These are phyloP conservation scores for Leptinotarsa peninsularis DNA, from an alignment of 2,888 invertebrate genomes.

Conservation along the genomic window DNA sequence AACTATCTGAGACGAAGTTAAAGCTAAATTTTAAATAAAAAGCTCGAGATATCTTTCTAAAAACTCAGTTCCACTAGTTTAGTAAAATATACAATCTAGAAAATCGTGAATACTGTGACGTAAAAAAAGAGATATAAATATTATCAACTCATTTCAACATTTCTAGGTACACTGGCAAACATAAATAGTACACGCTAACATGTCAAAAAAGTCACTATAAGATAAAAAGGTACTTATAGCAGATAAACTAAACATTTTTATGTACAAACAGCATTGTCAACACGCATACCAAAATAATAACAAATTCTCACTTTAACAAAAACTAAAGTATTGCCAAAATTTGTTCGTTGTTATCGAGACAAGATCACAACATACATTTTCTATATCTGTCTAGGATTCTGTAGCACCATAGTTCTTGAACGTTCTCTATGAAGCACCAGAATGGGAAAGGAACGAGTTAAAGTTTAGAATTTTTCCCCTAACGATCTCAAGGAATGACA, in stretches of 20 bases:
- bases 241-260: slow-evolving; percentile 57
- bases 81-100: slow-evolving; percentile 49
- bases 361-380: slow-evolving; percentile 56
- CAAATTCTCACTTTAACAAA: slow-evolving; percentile 55
- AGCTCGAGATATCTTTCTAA: slow-evolving; percentile 45
- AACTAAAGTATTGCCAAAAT: slow-evolving; percentile 56
- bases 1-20: slow-evolving; percentile 48
- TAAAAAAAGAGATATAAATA: slow-evolving; percentile 56
- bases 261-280: slow-evolving; percentile 56
- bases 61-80: slow-evolving; percentile 53
- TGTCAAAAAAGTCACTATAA: slow-evolving; percentile 54
- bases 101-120: slow-evolving; percentile 61
- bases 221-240: slow-evolving; percentile 58
- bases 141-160: slow-evolving; percentile 52
- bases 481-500: background rate
- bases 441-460: slow-evolving; percentile 61
- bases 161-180: slow-evolving; percentile 57
- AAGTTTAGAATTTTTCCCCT: slow-evolving; percentile 57
- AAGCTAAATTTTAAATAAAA: slow-evolving; percentile 55
- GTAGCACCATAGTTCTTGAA: slow-evolving; percentile 63
- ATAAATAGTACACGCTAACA: slow-evolving; percentile 61
- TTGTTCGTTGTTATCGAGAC: slow-evolving; percentile 57
- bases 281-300: slow-evolving; percentile 52
- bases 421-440: slow-evolving; percentile 65
- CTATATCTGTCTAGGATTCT: slow-evolving; percentile 53